Base-by-base conservation (phyloP, 2,888 invertebrate species). In the Rhyacophila evoluta region DNA sequence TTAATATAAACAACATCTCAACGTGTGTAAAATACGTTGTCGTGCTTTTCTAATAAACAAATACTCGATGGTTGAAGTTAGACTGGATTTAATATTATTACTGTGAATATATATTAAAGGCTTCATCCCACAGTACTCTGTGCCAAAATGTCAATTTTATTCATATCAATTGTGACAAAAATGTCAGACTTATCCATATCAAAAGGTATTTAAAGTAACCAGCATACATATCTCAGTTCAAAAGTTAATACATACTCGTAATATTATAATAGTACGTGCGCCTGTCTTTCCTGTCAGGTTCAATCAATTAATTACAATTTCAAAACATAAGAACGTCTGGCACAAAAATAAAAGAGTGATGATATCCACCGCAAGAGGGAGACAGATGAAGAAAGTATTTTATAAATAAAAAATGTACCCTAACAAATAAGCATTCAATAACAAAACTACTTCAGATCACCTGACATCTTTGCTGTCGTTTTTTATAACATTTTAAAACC, bases 391-490 rank as follows among this genome's bases (percentile, higher is more conserved):
- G 55, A 55, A 55, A 55, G 55, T 55, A 25, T 55, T 55, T 55
- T 55, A 25, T 19, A 39, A 75, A 76, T 41, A 41, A 39, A 74
- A 78, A 39, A 77, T 70, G 41, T 73, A 39, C 72, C 15, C 75
- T 28, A 73, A 81, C 78, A 79, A 78, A 80, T 76, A 79, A 71
- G 77, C 76, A 72, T 80, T 74, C 78, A 79, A 81, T 77, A 80
- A 81, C 82, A 79, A 79, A 79, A 79, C 80, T 81, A 80, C 82
- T 81, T 75, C 74, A 79, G 77, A 79, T 81, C 81, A 80, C 76
- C 81, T 81, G 81, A 81, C 81, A 81, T 76, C 78, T 41, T 38
- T 28, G 27, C 77, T 75, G 78, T 76, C 77, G 38, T 77, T 82
- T 81, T 82, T 71, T 80, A 70, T 80, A 19, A 74, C 73, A 76